A percentile compares a stretch with the other conserved stretches of the same genome.
These are phyloP conservation scores for Setophaga petechia DNA, from an alignment of 2,113 vertebrate genomes.

Conservation along the genomic window DNA sequence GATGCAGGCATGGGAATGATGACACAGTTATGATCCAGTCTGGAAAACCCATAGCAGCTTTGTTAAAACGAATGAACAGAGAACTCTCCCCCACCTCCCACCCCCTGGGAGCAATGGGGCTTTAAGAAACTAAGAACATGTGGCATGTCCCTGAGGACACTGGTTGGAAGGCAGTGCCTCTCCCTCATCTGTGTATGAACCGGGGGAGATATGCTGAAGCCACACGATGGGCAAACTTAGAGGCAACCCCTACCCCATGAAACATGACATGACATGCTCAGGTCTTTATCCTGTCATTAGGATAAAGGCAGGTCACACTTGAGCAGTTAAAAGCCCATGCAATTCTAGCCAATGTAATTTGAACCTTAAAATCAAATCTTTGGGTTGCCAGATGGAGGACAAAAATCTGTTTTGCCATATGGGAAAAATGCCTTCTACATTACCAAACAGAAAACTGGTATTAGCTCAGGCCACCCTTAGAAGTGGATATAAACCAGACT, in stretches of 20 bases:
- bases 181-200: background rate
- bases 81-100: background rate
- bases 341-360: background rate
- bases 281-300: background rate
- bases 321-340: background rate
- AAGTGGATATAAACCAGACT: conserved; percentile 13
- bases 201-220: background rate
- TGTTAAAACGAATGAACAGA: background rate
- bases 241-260: background rate
- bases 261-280: background rate
- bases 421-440: conserved; percentile 33
- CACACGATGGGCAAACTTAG: background rate
- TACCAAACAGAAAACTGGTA: background rate
- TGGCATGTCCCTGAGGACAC: background rate
- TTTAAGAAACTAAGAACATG: background rate
- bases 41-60: background rate
- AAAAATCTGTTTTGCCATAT: conserved; percentile 20
- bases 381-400: background rate
- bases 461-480: background rate
- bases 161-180: background rate
- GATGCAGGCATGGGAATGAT: background rate
- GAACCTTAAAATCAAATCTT: background rate
- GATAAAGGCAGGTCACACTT: background rate
- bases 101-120: background rate
- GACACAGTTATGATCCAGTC: background rate